A percentile compares a stretch with the other conserved stretches of the same genome.
Conservation (phyloP, 2,797 vertebrate species). For the Fundulus diaphanus region DNA sequence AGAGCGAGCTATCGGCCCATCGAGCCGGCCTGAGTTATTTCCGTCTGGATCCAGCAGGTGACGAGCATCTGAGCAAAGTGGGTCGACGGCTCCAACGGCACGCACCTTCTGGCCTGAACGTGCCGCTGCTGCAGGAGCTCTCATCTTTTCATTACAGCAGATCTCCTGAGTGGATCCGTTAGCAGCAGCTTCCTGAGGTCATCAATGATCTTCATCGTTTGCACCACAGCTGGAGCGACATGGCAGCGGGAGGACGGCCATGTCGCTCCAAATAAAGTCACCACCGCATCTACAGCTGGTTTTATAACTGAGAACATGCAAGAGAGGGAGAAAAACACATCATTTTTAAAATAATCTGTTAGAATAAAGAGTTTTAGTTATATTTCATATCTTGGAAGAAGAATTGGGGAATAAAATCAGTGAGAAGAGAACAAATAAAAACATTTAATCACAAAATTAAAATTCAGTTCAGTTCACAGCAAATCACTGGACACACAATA, state of each 20-base stretch:
- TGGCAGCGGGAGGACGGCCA: constrained; percentile 47
- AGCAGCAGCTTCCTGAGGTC: constrained; percentile 27
- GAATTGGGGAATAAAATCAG: too few species aligned
- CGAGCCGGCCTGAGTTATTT: constrained; percentile 53
- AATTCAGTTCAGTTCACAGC: too few species aligned
- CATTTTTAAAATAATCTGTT: too few species aligned
- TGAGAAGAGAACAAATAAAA: too few species aligned
- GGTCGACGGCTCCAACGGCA: constrained; percentile 40
- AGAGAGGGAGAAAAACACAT: too few species aligned
- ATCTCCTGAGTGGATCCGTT: constrained; percentile 41
- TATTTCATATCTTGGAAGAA: too few species aligned
- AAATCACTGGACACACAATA: too few species aligned
- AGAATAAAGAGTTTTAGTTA: too few species aligned
- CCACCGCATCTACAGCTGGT: too few species aligned
- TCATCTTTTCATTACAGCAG: constrained; percentile 43
- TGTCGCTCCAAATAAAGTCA: too few species aligned
- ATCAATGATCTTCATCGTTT: constrained; percentile 22
- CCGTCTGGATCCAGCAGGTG: constrained; percentile 38
- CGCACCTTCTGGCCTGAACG: constrained; percentile 27
- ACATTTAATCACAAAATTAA: too few species aligned
- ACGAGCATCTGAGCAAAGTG: constrained; percentile 31
- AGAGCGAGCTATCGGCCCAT: constrained; percentile 26
- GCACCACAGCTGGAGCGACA: constrained; percentile 24
- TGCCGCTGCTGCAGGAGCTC: constrained; percentile 9
- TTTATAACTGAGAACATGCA: too few species aligned